Base-by-base conservation (phyloP, 2,797 vertebrate species). In the Ceryle rudis region DNA sequence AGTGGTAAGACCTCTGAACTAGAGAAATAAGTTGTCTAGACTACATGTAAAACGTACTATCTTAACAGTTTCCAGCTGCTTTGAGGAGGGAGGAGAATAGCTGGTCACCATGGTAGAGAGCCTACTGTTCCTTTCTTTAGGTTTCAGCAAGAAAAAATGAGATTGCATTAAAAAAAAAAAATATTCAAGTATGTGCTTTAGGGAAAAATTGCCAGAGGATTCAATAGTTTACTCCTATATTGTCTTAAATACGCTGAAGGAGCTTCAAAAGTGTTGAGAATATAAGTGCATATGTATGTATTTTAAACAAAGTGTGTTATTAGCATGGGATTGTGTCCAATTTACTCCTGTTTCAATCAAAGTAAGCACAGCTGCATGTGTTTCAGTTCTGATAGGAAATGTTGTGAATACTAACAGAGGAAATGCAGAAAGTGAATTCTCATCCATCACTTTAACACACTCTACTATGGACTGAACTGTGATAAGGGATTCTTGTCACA, bases 401-500 rank as follows among this genome's bases (percentile, higher is more conserved):
- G 75, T 10, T 80, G 79, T 64, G 84, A 93, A 93, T 83, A 72
- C 39, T 20, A 74, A 15, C 18, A 67, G 94, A 66, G 72, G 88
- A 93, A 97, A 93, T 57, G 57, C 39, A 66, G 82, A 64, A 89
- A 93, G 62, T 47, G 83, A 86, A 71, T 96, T 86, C 65, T 92
- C 93, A 81, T 97, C 86, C 96, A 91, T 97, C 78, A 95, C 94
- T 97, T 80, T 41, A 96, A 81, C 79, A 85, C 54, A 61, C 72
- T 97, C 69, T 66, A 49, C 82, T 94, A 51, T 20, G 67, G 66
- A 78, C 75, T 83, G 78, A 96, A 65, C 58, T 93, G 66, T 65
- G 94, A 94, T 96, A 94, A 97, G 73, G 89, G 81, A 92, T 90
- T 97, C 90, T 92, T 96, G 81, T 94, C 92, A 95, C 80, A 88